Evolutionary conservation across 2,888 invertebrate species (phyloP).

Genomic region (Xestia c-nigrum): DNA sequence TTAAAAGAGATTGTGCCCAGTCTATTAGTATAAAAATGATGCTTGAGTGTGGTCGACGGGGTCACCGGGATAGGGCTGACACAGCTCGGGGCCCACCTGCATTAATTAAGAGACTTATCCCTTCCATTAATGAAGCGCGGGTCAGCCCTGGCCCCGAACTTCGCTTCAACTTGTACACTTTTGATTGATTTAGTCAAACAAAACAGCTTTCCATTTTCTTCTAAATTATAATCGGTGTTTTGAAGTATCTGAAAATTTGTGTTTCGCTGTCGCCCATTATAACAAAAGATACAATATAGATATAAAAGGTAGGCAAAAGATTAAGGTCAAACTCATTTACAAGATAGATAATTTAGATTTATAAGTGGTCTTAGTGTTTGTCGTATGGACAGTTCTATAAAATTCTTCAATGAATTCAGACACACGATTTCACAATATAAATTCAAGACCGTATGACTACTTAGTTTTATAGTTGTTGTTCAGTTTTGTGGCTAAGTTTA

Average conservation of each 20-base stretch:
- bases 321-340: constrained; percentile 55
- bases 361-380: constrained; percentile 21
- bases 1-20: constrained; percentile 48
- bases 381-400: constrained; percentile 32
- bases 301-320: constrained; percentile 27
- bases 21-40: constrained; percentile 56
- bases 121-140: constrained; percentile 75
- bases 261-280: constrained; percentile 45
- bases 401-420: constrained; percentile 53
- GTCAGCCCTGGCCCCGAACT: constrained; percentile 66
- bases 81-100: constrained; percentile 74
- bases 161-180: constrained; percentile 66
- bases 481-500: constrained; percentile 42
- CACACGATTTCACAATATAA: constrained; percentile 40
- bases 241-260: constrained; percentile 56
- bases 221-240: constrained; percentile 65
- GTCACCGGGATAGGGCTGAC: constrained; percentile 69
- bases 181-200: constrained; percentile 81
- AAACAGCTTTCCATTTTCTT: constrained; percentile 68
- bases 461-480: constrained; percentile 53
- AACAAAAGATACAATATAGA: constrained; percentile 33
- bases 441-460: constrained; percentile 30
- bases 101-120: constrained; percentile 82
- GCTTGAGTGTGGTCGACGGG: constrained; percentile 61
- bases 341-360: constrained; percentile 39